Evolutionary conservation across 2,797 vertebrate species (phyloP).

Genomic region (Catharus ustulatus): DNA sequence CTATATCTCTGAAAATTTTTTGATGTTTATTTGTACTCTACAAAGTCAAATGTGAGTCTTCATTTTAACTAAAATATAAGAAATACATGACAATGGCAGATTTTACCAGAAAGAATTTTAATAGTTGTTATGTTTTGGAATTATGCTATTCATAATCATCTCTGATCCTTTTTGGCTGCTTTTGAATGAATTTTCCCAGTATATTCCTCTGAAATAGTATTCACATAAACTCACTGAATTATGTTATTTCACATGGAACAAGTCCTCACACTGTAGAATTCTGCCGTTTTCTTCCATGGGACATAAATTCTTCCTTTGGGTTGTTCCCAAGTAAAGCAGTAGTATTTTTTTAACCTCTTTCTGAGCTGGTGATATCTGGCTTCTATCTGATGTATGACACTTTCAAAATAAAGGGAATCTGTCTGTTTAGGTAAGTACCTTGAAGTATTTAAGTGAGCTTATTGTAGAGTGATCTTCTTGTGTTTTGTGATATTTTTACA

Average conservation of each 20-base stretch:
- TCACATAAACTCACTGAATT: neutral
- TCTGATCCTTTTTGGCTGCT: neutral
- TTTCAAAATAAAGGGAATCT: neutral
- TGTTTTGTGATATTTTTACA: neutral
- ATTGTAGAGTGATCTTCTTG: neutral
- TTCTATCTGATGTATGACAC: neutral
- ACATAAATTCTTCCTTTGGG: neutral
- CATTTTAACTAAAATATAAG: neutral
- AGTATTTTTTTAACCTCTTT: neutral
- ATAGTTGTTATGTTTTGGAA: neutral
- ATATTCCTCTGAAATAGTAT: neutral
- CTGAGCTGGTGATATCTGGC: neutral
- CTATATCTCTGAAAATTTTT: neutral
- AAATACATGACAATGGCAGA: neutral
- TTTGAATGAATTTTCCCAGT: neutral
- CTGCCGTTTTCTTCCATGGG: neutral
- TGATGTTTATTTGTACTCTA: neutral
- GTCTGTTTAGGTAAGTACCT: neutral
- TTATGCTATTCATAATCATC: neutral
- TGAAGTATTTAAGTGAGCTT: neutral
- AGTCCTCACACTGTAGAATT: neutral
- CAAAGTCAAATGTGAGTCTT: neutral
- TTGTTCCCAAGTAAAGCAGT: neutral
- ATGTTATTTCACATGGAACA: neutral
- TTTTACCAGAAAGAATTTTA: neutral